These are phyloP conservation scores for Drosophila ogumai DNA, from an alignment of 1,140 invertebrate species.

Conservation along the genomic window DNA sequence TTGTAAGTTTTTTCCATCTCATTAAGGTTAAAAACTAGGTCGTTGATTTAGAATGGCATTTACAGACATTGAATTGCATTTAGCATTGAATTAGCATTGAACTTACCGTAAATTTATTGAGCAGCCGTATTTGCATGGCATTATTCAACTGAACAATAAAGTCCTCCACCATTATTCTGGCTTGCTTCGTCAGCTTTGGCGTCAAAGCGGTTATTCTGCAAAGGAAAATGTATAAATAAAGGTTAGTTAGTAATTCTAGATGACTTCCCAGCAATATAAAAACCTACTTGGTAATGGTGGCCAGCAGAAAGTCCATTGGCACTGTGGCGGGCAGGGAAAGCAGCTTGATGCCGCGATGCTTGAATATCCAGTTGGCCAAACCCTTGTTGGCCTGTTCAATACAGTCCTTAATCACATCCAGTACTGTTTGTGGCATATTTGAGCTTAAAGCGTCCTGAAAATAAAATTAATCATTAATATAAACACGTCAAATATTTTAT, in stretches of 20 bases:
- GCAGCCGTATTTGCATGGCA: constrained; percentile 69
- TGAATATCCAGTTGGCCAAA: constrained; percentile 95
- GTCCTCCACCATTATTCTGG: constrained; percentile 66
- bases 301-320: constrained; percentile 93
- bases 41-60: neutral
- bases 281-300: constrained; percentile 93
- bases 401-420: constrained; percentile 95
- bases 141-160: constrained; percentile 71
- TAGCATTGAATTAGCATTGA: neutral
- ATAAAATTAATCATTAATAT: neutral
- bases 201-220: constrained; percentile 71
- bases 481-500: neutral
- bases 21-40: neutral
- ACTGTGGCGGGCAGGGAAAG: constrained; percentile 93
- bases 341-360: constrained; percentile 91
- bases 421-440: constrained; percentile 93
- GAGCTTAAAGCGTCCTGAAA: constrained; percentile 93
- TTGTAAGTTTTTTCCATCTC: neutral
- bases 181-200: constrained; percentile 76
- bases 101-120: constrained; percentile 79
- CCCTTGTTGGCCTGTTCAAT: constrained; percentile 96
- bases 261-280: neutral
- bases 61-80: no score
- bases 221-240: neutral
- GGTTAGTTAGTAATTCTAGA: neutral